Conservation (phyloP, 2,113 vertebrate genomes). For the Tragelaphus scriptus region DNA sequence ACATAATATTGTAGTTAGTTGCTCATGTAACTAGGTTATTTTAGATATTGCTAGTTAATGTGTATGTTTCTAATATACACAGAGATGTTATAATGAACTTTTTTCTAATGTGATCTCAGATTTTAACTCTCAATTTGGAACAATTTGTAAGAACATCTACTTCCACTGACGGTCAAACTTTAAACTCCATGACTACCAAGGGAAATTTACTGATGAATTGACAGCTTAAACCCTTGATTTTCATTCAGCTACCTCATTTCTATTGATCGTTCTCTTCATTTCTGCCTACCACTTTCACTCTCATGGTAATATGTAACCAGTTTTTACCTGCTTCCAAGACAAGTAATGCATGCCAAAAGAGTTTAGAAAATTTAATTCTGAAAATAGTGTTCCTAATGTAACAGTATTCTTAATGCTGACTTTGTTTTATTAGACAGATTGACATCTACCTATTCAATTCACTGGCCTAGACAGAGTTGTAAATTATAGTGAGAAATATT, state of each 20-base stretch:
- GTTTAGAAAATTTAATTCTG: constrained; percentile 42
- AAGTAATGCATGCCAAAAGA: background rate
- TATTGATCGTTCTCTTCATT: constrained; percentile 36
- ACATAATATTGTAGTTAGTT: background rate
- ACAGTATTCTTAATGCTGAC: background rate
- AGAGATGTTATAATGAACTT: background rate
- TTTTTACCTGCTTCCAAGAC: background rate
- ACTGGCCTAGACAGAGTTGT: background rate
- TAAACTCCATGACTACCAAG: background rate
- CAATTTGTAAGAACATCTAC: background rate
- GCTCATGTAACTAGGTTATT: background rate
- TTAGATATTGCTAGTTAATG: background rate
- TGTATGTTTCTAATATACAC: background rate
- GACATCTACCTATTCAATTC: background rate
- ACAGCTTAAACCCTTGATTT: background rate
- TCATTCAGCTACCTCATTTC: background rate
- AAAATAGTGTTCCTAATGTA: background rate
- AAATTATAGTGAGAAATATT: background rate
- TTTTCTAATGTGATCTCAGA: background rate
- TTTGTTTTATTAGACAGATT: constrained; percentile 3
- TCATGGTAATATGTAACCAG: background rate
- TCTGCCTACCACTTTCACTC: background rate
- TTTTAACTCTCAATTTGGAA: constrained; percentile 39
- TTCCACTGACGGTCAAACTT: constrained; percentile 19
- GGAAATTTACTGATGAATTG: background rate